Evolutionary conservation across 1,140 invertebrate species (phyloP).

Genomic region (Cepaea nemoralis): DNA sequence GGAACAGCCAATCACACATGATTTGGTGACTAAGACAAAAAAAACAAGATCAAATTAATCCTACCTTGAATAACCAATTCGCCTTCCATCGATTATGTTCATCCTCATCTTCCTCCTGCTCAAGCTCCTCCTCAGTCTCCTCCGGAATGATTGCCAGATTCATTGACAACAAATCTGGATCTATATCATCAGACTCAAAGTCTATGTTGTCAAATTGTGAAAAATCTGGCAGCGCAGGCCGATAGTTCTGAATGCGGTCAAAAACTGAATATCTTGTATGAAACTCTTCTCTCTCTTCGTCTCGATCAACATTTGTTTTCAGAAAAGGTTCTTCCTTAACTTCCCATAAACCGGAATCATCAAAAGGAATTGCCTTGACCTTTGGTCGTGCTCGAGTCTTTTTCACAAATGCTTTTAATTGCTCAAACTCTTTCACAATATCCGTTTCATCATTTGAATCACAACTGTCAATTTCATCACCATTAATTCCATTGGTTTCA

Average conservation of each 20-base stretch:
- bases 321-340: slow-evolving; percentile 52
- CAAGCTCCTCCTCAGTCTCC: slow-evolving; percentile 63
- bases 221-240: slow-evolving; percentile 56
- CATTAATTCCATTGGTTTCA: background rate
- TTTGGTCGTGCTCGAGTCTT: slow-evolving; percentile 46
- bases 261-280: slow-evolving; percentile 50
- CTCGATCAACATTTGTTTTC: slow-evolving; percentile 43
- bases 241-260: slow-evolving; percentile 52
- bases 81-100: slow-evolving; percentile 47
- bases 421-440: slow-evolving; percentile 57
- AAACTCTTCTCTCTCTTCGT: slow-evolving; percentile 55
- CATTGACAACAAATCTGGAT: slow-evolving; percentile 65
- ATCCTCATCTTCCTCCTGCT: slow-evolving; percentile 50
- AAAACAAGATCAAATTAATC: too few relatives aligned
- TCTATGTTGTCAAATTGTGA: slow-evolving; percentile 58
- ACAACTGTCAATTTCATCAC: background rate
- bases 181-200: slow-evolving; percentile 58
- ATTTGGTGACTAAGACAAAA: too few relatives aligned
- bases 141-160: slow-evolving; percentile 67
- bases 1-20: too few relatives aligned
- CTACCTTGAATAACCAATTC: slow-evolving; percentile 65
- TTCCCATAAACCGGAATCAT: slow-evolving; percentile 50
- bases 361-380: slow-evolving; percentile 19
- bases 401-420: slow-evolving; percentile 57
- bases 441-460: slow-evolving; percentile 37